Evolutionary conservation across 2,888 invertebrate genomes (phyloP), one percentile per base, ranked within the genome.

Genomic region (Apoderus coryli): DNA sequence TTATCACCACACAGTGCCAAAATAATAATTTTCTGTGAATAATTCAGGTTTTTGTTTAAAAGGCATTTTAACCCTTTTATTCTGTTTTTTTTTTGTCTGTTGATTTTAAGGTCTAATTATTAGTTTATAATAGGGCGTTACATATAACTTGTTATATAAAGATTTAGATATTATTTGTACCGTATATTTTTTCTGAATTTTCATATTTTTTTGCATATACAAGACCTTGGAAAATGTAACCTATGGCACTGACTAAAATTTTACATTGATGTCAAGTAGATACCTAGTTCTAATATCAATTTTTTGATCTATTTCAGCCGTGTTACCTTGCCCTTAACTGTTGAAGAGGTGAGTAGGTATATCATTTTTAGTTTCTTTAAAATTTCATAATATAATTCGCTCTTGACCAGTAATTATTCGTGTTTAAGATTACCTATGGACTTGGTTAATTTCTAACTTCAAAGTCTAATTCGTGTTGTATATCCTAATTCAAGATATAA

Each of bases 321-420:
- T 57, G 85, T 95, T 54, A 81, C 88, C 60, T 74, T 95, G 62
- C 92, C 92, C 56, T 72, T 93, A 61, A 88, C 89, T 51, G 92
- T 93, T 47, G 90, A 93, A 67, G 92, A 93, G 82, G 90, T 90
- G 69, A 70, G 79, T 64, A 38, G n/a, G 19, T 19, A 19, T 19
- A 7, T 19, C 19, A 19, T 7, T n/a, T 19, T 6, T n/a, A 19
- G 19, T 19, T 19, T 19, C n/a, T 19, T 6, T 19, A 19, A 19
- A 7, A 7, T 19, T 19, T 19, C 19, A 19, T 7, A 19, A 19
- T n/a, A n/a, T n/a, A n/a, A n/a, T n/a, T n/a, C n/a, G n/a, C n/a
- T n/a, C n/a, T n/a, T n/a, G n/a, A n/a, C n/a, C n/a, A n/a, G n/a
- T n/a, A n/a, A n/a, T n/a, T n/a, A n/a, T n/a, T n/a, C n/a, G n/a